Base-by-base conservation (phyloP, 1,140 invertebrate genomes). In the Papilio glaucus region DNA sequence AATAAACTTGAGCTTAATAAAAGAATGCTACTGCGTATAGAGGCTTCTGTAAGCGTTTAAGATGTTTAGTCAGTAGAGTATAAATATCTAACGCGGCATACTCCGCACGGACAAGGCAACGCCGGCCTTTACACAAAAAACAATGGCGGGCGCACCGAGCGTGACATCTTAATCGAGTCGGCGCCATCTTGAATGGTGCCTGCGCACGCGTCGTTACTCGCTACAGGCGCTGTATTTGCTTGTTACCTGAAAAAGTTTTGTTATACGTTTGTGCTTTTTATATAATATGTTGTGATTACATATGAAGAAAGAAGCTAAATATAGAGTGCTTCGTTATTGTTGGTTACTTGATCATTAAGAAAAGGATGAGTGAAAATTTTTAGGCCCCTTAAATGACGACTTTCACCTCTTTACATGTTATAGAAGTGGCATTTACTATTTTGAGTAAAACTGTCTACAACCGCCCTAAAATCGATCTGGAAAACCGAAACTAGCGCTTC, bases 111-210 rank as follows among this genome's bases (percentile, higher is more conserved):
- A 57, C 49, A 24, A 57, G 21, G 49, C 49, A 57, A 57, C 49
- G 49, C 49, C 21, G 49, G 21, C 21, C 49, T 57, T 53, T 57
- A 18, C 24, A 57, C 49, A 57, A 57, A 57, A 57, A 57, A 57
- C 49, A 57, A 57, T 57, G 49, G 49, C 49, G 49, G 12, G 49
- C 49, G 49, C 49, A 57, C 24, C 21, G 10, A 6, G 49, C 49
- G 49, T 57, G 49, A 57, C 49, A 26, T 57, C 49, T 57, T 57
- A 57, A 57, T 57, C 49, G 13, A 18, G 2, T 21, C 49, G 24
- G 21, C 49, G 49, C 49, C 49, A 57, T 49, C 15, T 49, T 57
- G 29, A 33, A 33, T 6, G 49, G 12, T 57, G 21, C 21, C 49
- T 57, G 21, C 49, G 49, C 49, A 57, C 49, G 49, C 49, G 49